Percentiles rank a stretch among this genome's conserved stretches.
phyloP scores from a whole-genome alignment of 2,113 vertebrate genomes.

The Phycodurus eques region DNA sequence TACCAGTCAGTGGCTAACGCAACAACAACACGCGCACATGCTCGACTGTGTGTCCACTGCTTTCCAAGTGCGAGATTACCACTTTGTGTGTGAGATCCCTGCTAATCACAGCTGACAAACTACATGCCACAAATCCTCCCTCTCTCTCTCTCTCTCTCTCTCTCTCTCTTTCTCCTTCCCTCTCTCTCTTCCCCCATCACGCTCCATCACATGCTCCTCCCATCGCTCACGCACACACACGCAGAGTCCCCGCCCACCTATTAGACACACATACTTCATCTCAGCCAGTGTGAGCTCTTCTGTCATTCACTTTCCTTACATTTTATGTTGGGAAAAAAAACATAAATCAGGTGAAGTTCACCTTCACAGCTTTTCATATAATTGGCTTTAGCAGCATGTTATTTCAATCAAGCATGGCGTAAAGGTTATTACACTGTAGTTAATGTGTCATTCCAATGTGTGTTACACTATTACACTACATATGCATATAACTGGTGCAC shows the following conservation, averaged over 20 bases:
- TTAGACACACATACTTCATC: slow-evolving; percentile 21
- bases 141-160: slow-evolving; percentile 23
- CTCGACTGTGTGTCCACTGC: slow-evolving; percentile 22
- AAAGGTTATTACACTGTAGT: not conserved
- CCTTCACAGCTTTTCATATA: too few relatives aligned
- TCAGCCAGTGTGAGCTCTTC: not conserved
- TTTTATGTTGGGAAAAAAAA: not conserved
- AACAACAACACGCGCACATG: slow-evolving; percentile 14
- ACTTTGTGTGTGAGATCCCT: slow-evolving; percentile 19
- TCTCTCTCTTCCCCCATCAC: slow-evolving; percentile 37
- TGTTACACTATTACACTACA: too few relatives aligned
- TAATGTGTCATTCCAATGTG: not conserved
- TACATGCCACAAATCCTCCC: slow-evolving; percentile 68
- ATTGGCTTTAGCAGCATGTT: too few relatives aligned
- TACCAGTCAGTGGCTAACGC: slow-evolving; percentile 21
- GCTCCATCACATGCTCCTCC: slow-evolving; percentile 18
- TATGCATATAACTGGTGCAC: too few relatives aligned
- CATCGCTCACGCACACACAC: slow-evolving; percentile 9
- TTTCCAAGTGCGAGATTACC: slow-evolving; percentile 38
- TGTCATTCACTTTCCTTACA: not conserved
- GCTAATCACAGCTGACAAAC: slow-evolving; percentile 70
- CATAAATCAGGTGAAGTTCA: not conserved
- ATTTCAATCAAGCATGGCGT: not conserved
- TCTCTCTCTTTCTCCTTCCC: slow-evolving; percentile 25
- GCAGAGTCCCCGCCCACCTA: slow-evolving; percentile 38